Percentiles rank a stretch among this genome's conserved stretches.
Evolutionary conservation across 1,140 invertebrate genomes (phyloP).

Genomic region (Euborellia annulipes): DNA sequence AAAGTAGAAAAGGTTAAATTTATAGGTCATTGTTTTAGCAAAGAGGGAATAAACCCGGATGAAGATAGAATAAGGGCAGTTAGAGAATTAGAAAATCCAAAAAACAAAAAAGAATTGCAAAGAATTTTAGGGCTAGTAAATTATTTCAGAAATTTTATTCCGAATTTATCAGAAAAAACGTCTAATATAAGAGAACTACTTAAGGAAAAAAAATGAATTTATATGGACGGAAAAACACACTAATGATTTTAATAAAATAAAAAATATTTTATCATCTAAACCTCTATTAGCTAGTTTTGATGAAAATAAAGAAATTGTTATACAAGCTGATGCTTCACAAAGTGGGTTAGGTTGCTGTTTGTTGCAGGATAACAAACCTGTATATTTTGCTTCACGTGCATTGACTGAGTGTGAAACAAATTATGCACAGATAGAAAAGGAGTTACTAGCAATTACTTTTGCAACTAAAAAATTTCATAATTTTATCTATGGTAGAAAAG

Average conservation of each 20-base stretch:
- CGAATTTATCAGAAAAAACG: constrained; percentile 11
- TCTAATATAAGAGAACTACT: constrained; percentile 12
- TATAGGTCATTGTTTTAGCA: constrained; percentile 18
- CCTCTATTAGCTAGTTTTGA: constrained; percentile 21
- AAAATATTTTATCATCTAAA: constrained; percentile 15
- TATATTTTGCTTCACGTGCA: constrained; percentile 19
- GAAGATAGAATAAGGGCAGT: constrained; percentile 24
- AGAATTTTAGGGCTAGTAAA: constrained; percentile 23
- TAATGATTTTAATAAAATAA: constrained; percentile 18
- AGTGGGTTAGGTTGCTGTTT: constrained; percentile 21
- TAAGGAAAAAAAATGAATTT: constrained; percentile 12
- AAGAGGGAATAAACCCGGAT: constrained; percentile 16
- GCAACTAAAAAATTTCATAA: constrained; percentile 21
- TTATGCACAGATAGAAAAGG: constrained; percentile 26
- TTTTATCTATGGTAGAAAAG: constrained; percentile 20
- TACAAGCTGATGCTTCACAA: constrained; percentile 22
- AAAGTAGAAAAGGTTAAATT: constrained; percentile 18
- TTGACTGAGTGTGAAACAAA: constrained; percentile 21
- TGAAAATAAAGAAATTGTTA: constrained; percentile 13
- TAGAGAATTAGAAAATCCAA: constrained; percentile 20
- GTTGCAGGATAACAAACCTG: constrained; percentile 21
- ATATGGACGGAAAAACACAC: constrained; percentile 12
- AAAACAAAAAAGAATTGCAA: constrained; percentile 19
- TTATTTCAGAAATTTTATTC: constrained; percentile 19
- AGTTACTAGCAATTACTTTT: constrained; percentile 22